Evolutionary conservation across 2,888 invertebrate genomes (phyloP), one percentile per base, ranked within the genome.

Genomic region (Lithophane semibrunnea): DNA sequence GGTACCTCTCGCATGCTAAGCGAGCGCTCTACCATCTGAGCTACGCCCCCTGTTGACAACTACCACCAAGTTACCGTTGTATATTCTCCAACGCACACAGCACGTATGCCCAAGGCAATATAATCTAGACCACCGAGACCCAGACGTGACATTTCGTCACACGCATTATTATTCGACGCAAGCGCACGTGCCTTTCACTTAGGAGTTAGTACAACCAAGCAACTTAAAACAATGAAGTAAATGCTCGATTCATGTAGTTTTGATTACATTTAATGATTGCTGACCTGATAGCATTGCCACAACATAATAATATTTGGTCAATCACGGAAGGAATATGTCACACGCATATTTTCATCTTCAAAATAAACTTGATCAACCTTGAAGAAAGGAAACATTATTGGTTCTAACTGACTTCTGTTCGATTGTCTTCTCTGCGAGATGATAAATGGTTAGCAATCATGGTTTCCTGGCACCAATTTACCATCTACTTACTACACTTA

Each of bases 1-100:
- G 95, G 96, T 96, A 96, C 96, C 95, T 96, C 96, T 96, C 96
- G 89, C 94, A 94, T 95, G 95, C 95, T 94, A 94, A 94, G 94
- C 95, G 94, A 95, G 95, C 95, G 94, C 94, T 94, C 93, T 94
- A 94, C 94, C 94, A 94, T 94, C 93, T 94, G 94, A 94, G 85
- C 83, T 85, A 94, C 94, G 94, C 94, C 94, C 78, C 78, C 83
- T 68, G 77, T 63, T 88, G 13, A 3, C 5, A 52, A 29, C 7
- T 1, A 0, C 0, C 0, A 12, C 52, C 10, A 87, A 88, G 73
- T 76, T 7, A 18, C 9, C 1, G n/a, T 70, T 29, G 9, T 64
- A 21, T 54, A 69, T 24, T 44, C 58, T 60, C 24, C 37, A 70
- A 47, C 8, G 8, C 44, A 44, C 56, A 52, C 63, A 70, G 65